Evolutionary conservation across 2,797 vertebrate species (phyloP).

Genomic region (Anas bernieri): DNA sequence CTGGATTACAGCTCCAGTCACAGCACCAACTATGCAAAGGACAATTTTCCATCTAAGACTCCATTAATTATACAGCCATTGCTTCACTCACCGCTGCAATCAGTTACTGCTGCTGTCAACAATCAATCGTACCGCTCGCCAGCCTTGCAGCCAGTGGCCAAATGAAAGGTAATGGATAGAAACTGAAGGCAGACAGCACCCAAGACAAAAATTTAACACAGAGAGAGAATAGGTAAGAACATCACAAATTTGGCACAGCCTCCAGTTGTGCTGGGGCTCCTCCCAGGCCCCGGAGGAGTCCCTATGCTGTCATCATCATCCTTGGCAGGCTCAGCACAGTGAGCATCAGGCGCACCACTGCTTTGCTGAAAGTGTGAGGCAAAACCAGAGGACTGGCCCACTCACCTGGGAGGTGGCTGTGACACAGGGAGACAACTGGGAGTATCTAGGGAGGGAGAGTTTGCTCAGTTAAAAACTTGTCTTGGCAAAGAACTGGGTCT

Average conservation of each 20-base stretch:
- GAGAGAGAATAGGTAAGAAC: neutral
- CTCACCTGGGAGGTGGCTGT: neutral
- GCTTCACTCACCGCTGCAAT: neutral
- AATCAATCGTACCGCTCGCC: neutral
- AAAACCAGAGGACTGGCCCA: neutral
- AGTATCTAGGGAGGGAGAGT: neutral
- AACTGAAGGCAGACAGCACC: neutral
- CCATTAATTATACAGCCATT: neutral
- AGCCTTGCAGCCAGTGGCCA: neutral
- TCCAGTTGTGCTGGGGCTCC: neutral
- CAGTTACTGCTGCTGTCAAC: neutral
- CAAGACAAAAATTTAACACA: neutral
- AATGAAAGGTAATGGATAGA: neutral
- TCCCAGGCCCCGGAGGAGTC: neutral
- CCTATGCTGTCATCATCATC: rapidly evolving
- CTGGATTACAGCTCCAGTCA: neutral
- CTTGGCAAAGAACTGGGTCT: rapidly evolving
- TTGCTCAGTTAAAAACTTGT: neutral
- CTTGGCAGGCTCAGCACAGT: neutral
- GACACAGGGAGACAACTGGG: neutral
- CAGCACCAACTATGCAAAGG: neutral
- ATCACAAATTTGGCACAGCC: neutral
- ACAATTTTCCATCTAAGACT: neutral
- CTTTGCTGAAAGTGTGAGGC: rapidly evolving
- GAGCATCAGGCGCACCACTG: rapidly evolving